A percentile compares a stretch with the other conserved stretches of the same genome.
These are phyloP conservation scores for Linurgus olivaceus DNA, from an alignment of 2,797 vertebrate species.

Conservation along the genomic window DNA sequence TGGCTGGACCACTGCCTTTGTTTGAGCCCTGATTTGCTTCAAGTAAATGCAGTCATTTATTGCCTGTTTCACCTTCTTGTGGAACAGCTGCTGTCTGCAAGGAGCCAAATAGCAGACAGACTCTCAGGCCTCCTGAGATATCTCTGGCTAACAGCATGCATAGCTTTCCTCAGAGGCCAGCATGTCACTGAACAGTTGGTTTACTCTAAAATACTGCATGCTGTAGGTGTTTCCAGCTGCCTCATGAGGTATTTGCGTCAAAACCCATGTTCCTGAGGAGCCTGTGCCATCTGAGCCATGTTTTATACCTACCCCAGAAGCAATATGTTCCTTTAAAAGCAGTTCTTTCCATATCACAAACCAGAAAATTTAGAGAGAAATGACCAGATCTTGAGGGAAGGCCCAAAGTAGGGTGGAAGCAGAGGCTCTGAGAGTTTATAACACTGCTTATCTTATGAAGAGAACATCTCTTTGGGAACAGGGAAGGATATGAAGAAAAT, in stretches of 20 bases:
- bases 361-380: neutral
- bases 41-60: constrained; percentile 44
- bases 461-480: neutral
- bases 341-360: neutral
- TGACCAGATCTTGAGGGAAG: neutral
- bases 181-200: constrained; percentile 41
- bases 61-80: constrained; percentile 41
- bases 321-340: neutral
- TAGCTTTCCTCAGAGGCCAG: constrained; percentile 47
- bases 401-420: neutral
- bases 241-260: neutral
- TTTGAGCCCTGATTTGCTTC: constrained; percentile 33
- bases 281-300: neutral
- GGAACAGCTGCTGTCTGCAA: constrained; percentile 54
- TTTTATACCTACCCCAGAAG: neutral
- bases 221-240: constrained; percentile 46
- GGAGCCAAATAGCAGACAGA: constrained; percentile 44
- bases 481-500: neutral
- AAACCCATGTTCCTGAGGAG: neutral
- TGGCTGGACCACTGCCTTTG: constrained; percentile 26
- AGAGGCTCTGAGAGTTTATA: neutral
- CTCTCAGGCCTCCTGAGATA: constrained; percentile 17
- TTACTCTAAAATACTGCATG: neutral
- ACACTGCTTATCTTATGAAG: neutral
- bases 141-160: constrained; percentile 17